A percentile compares a stretch with the other conserved stretches of the same genome.
Evolutionary conservation across 2,888 invertebrate genomes (phyloP).

Genomic region (Limenitis camilla): DNA sequence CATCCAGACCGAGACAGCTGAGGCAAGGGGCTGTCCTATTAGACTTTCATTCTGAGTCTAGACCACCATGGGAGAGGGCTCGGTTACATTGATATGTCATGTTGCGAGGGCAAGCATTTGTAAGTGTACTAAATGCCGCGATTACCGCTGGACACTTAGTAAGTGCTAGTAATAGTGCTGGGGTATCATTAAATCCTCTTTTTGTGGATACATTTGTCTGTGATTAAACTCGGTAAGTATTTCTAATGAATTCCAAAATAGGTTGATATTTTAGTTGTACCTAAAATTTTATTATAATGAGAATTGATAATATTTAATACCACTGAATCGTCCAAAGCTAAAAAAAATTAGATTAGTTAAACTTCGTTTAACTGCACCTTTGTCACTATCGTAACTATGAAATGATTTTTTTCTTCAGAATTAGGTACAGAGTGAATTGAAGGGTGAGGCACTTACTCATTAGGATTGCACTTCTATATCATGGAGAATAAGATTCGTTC

Average conservation of each 20-base stretch:
- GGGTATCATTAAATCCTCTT: constrained; percentile 18
- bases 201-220: constrained; percentile 10
- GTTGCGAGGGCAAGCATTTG: constrained; percentile 49
- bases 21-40: constrained; percentile 64
- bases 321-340: too few relatives aligned
- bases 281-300: neutral
- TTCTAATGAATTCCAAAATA: neutral
- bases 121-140: constrained; percentile 50
- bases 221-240: constrained; percentile 10
- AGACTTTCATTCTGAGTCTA: constrained; percentile 45
- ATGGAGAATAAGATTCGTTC: too few relatives aligned
- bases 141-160: constrained; percentile 34
- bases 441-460: too few relatives aligned
- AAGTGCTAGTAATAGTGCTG: constrained; percentile 25
- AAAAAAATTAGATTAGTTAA: too few relatives aligned
- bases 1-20: constrained; percentile 52
- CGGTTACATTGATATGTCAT: constrained; percentile 55
- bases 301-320: too few relatives aligned
- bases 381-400: too few relatives aligned
- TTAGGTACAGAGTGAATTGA: too few relatives aligned
- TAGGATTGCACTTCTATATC: neutral
- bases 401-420: too few relatives aligned
- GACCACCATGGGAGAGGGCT: constrained; percentile 61
- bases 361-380: too few relatives aligned
- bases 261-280: neutral